Base-by-base conservation (phyloP, 2,113 vertebrate species). In the Girardinichthys multiradiatus region DNA sequence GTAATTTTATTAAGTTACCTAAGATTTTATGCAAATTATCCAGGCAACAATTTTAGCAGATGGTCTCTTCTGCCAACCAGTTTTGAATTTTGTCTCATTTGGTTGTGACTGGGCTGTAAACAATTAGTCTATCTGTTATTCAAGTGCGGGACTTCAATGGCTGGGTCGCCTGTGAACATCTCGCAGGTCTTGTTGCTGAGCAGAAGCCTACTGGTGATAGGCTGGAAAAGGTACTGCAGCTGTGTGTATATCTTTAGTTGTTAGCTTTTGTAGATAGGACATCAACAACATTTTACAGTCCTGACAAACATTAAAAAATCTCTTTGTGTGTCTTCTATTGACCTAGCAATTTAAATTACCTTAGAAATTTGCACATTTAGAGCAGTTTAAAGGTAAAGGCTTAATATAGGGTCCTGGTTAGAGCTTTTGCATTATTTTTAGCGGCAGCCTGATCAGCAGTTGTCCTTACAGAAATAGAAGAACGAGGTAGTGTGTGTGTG, bases 131-230 rank as follows among this genome's bases (percentile, higher is more conserved):
- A 67, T 51, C 6, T 42, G 31, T 63, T 2, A 33, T 54, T 57
- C 76, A 95, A 95, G 80, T 95, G 37, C 96, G 95, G 95, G 95
- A 95, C 90, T 96, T 96, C 68, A 95, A 88, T 12, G 95, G 95
- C 82, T 85, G 82, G 93, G 92, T 26, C 83, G 62, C 37, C 85
- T 63, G 94, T 66, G 68, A 89, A 81, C 27, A 92, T 94, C 84
- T 94, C 92, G 6, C 93, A 93, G 78, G 89, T 95, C 28, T 72
- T 96, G 64, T 69, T 94, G 71, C 79, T 94, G 31, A 92, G 84
- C 89, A 92, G 90, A 77, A 92, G 87, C 28, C 76, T 93, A 54
- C 63, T 89, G n/a, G 87, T 90, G 57, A 81, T 77, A 17, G 90
- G 92, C 29, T 95, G 94, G 90, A 85, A 92, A 72, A 95, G 94